phyloP scores from a whole-genome alignment of 2,888 invertebrate genomes.

The Tachina lurida region DNA sequence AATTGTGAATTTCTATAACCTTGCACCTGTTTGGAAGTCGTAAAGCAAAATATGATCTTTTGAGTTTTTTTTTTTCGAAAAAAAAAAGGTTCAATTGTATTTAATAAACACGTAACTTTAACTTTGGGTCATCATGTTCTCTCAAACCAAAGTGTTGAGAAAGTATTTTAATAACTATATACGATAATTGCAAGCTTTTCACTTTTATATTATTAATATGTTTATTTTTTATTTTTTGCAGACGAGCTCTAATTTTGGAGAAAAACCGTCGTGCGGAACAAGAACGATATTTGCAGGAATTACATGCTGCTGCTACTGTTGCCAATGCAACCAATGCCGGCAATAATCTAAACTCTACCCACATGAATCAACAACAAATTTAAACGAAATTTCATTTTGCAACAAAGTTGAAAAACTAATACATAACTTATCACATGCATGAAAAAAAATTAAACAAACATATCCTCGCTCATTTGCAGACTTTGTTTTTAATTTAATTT shows the following conservation, averaged over 20 bases:
- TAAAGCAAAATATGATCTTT: no score
- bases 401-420: not conserved
- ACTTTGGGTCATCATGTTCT: no score
- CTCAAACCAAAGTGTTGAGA: no score
- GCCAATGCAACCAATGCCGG: conserved; percentile 55
- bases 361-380: conserved; percentile 66
- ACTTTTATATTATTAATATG: not conserved
- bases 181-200: no score
- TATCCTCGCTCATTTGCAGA: conserved; percentile 70
- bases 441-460: conserved; percentile 45
- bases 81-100: no score
- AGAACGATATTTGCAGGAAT: conserved; percentile 77
- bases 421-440: conserved; percentile 11
- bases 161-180: no score
- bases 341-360: conserved; percentile 57
- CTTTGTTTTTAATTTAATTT: conserved; percentile 61
- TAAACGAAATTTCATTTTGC: conserved; percentile 29
- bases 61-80: no score
- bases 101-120: no score
- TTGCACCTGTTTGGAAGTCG: no score
- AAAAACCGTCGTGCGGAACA: conserved; percentile 81
- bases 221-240: conserved; percentile 67
- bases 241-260: conserved; percentile 82
- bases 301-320: conserved; percentile 72
- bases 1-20: no score